These are phyloP conservation scores for Pseudachorutes palmiensis DNA, from an alignment of 1,140 invertebrate genomes.

Conservation along the genomic window DNA sequence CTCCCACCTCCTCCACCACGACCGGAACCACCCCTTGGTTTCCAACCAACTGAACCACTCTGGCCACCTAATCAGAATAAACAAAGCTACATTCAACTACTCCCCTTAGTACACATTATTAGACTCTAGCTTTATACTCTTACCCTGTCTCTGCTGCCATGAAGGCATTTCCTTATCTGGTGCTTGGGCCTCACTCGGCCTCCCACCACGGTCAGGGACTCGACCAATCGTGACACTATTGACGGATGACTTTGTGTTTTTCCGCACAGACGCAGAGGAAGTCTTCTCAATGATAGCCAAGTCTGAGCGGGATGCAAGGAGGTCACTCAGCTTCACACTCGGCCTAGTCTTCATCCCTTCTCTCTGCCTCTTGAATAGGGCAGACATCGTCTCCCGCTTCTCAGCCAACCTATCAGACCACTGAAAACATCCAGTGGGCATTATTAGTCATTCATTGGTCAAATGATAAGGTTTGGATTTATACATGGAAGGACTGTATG, in stretches of 20 bases:
- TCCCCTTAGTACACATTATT: not conserved
- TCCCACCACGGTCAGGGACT: slow-evolving; percentile 79
- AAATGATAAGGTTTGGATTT: slow-evolving; percentile 27
- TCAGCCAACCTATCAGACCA: slow-evolving; percentile 72
- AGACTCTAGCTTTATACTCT: no score
- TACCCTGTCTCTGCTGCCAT: slow-evolving; percentile 61
- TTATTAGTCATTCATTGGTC: slow-evolving; percentile 7
- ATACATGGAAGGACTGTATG: slow-evolving; percentile 78
- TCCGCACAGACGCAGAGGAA: slow-evolving; percentile 65
- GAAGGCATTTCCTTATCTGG: slow-evolving; percentile 93
- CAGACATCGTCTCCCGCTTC: slow-evolving; percentile 63
- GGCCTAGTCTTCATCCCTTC: slow-evolving; percentile 55
- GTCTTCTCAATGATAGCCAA: slow-evolving; percentile 79
- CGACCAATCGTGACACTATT: slow-evolving; percentile 80
- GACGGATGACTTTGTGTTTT: slow-evolving; percentile 67
- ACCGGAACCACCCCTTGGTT: not conserved
- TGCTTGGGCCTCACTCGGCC: slow-evolving; percentile 75
- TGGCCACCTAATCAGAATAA: slow-evolving; percentile 35
- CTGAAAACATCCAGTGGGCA: slow-evolving; percentile 44
- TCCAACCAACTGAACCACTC: not conserved
- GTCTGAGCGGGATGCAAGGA: slow-evolving; percentile 73
- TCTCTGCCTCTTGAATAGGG: slow-evolving; percentile 59
- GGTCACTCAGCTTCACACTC: slow-evolving; percentile 57
- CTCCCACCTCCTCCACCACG: no score
- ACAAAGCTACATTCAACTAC: slow-evolving; percentile 5